These are phyloP conservation scores for Polydrusus cervinus DNA, from an alignment of 2,888 invertebrate species.

Conservation along the genomic window DNA sequence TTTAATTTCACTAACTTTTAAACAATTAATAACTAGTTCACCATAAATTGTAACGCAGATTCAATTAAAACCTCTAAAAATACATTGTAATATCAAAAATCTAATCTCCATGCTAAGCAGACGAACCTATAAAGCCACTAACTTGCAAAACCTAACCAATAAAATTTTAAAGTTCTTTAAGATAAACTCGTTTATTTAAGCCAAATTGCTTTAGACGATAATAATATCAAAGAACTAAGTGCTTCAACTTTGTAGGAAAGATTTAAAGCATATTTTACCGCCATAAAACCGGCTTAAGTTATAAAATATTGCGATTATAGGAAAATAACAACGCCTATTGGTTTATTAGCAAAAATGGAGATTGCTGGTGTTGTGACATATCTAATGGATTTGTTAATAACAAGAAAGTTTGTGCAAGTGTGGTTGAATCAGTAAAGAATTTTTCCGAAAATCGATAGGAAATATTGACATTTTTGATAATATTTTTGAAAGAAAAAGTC, in stretches of 20 bases:
- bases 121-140: slow-evolving; percentile 11
- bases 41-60: slow-evolving; percentile 17
- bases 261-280: slow-evolving; percentile 41
- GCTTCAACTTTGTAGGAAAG: slow-evolving; percentile 41
- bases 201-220: slow-evolving; percentile 42
- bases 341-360: slow-evolving; percentile 11
- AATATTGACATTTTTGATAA: too few species aligned
- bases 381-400: slow-evolving; percentile 1
- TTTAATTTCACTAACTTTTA: background rate
- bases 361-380: background rate
- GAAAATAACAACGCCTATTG: slow-evolving; percentile 23
- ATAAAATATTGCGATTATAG: slow-evolving; percentile 39
- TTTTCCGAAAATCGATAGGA: too few species aligned
- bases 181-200: slow-evolving; percentile 45
- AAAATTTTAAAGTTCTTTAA: slow-evolving; percentile 40
- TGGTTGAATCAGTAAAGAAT: too few species aligned
- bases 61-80: slow-evolving; percentile 19
- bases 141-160: slow-evolving; percentile 35
- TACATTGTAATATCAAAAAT: slow-evolving; percentile 11
- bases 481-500: too few species aligned
- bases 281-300: slow-evolving; percentile 35
- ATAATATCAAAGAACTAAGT: slow-evolving; percentile 40
- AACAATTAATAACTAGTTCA: background rate
- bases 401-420: background rate
- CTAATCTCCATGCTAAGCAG: background rate